Percentiles rank a stretch among this genome's conserved stretches.
Evolutionary conservation across 2,888 invertebrate genomes (phyloP).

Genomic region (Euproctis similis): DNA sequence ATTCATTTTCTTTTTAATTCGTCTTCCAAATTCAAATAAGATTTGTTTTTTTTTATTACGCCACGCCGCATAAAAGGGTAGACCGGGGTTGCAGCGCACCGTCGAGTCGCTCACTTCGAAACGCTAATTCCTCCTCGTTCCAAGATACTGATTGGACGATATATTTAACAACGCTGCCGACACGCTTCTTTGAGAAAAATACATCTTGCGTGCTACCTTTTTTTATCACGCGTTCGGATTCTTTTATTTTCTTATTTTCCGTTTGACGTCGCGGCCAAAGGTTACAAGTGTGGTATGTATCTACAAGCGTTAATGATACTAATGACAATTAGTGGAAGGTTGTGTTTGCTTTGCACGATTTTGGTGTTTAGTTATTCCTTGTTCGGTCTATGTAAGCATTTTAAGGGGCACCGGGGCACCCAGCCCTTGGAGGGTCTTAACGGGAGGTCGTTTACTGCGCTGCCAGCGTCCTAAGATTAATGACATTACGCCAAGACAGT

Average conservation of each 20-base stretch:
- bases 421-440: slow-evolving; percentile 68
- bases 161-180: slow-evolving; percentile 72
- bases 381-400: slow-evolving; percentile 53
- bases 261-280: slow-evolving; percentile 39
- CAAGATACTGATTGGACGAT: slow-evolving; percentile 72
- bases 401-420: slow-evolving; percentile 59
- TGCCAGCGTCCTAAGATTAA: slow-evolving; percentile 70
- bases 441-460: slow-evolving; percentile 72
- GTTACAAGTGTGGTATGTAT: slow-evolving; percentile 33
- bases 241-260: slow-evolving; percentile 62
- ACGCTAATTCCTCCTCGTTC: slow-evolving; percentile 67
- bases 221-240: slow-evolving; percentile 55
- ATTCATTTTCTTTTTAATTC: slow-evolving; percentile 72
- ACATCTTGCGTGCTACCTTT: slow-evolving; percentile 65
- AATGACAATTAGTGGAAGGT: slow-evolving; percentile 63
- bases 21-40: slow-evolving; percentile 73
- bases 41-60: slow-evolving; percentile 64
- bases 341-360: slow-evolving; percentile 52
- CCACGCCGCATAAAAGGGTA: slow-evolving; percentile 65
- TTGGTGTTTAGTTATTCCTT: slow-evolving; percentile 54
- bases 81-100: slow-evolving; percentile 54
- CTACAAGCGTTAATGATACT: slow-evolving; percentile 58
- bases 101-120: slow-evolving; percentile 46
- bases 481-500: slow-evolving; percentile 66
- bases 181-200: slow-evolving; percentile 64